A percentile compares a stretch with the other conserved stretches of the same genome.
phyloP scores from a whole-genome alignment of 2,888 invertebrate genomes.

The Drosophila sordidula region DNA sequence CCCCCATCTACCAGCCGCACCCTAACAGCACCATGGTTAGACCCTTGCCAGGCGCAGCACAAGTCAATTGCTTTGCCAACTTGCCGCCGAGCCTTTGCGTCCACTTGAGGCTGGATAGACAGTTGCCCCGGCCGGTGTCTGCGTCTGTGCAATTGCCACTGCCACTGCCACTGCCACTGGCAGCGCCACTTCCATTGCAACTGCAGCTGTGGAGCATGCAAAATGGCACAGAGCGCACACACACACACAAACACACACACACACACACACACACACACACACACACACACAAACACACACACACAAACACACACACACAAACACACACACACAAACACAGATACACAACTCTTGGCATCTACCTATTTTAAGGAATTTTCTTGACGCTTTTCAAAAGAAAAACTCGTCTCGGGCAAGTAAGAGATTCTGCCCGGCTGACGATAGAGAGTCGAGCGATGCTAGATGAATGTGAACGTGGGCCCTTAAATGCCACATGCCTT shows the following conservation, averaged over 20 bases:
- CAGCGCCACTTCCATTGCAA: conserved; percentile 10
- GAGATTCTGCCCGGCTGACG: conserved; percentile 37
- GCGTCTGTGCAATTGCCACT: conserved; percentile 16
- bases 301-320: conserved; percentile 3
- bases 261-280: conserved; percentile 4
- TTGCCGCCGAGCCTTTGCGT: conserved; percentile 56
- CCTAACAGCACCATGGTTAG: not conserved
- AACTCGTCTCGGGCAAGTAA: conserved; percentile 45
- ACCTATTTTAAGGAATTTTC: conserved; percentile 69
- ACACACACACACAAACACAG: conserved; percentile 6
- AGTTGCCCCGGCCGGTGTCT: conserved; percentile 13
- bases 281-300: conserved; percentile 3
- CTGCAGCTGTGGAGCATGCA: conserved; percentile 23
- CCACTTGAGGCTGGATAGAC: conserved; percentile 53
- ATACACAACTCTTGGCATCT: conserved; percentile 14
- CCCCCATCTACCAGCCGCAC: not conserved
- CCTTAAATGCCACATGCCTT: conserved; percentile 61
- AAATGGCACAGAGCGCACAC: conserved; percentile 14
- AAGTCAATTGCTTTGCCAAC: conserved; percentile 71
- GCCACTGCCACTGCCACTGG: conserved; percentile 14
- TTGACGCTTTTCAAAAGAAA: conserved; percentile 61
- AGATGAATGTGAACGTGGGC: conserved; percentile 44
- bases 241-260: not conserved
- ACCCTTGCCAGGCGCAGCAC: conserved; percentile 17
- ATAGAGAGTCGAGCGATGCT: conserved; percentile 48